Base-by-base conservation (phyloP, 1,140 invertebrate species). In the Prorops nasuta region DNA sequence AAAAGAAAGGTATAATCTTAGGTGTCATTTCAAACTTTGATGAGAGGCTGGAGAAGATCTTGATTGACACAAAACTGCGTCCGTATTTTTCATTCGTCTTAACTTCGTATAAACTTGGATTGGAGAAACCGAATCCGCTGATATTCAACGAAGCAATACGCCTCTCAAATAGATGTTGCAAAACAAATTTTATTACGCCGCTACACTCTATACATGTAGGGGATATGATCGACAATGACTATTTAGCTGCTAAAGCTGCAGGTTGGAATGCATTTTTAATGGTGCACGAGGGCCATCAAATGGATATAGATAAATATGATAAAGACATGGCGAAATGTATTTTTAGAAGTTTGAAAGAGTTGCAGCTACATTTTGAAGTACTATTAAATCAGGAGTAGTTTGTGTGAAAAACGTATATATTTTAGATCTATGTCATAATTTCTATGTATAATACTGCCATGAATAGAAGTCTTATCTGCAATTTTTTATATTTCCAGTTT, bases 21-120 rank as follows among this genome's bases (percentile, higher is more conserved):
- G 92, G 92, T 14, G 83, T 93, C 0, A 86, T 96, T 55, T 92
- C 91, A 10, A 96, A 96, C 76, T 93, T 89, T 78, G 92, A 96
- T 77, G 85, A 89, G 37, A 80, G 91, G 44, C 73, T 96, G 1
- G 76, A 85, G 40, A 73, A 76, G 2, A 82, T 94, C 45, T 74
- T 96, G 18, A 44, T 67, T 2, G 84, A 84, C 51, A 76, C 85
- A 9, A 81, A 81, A 18, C 69, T 95, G 3, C 63, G 77, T 35
- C 67, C 83, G 19, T 86, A 85, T 63, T 92, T 95, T 77, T 80
- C 88, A 56, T 95, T 94, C 78, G 76, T 93, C 36, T 47, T 94
- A 14, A 84, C 84, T 2, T 94, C 92, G 0, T 90, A 91, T 60
- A 79, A 83, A 28, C 77, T 80, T 37, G 84, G 86, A n/a, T 74